phyloP scores from a whole-genome alignment of 2,113 vertebrate species.

The Blennius ocellaris region DNA sequence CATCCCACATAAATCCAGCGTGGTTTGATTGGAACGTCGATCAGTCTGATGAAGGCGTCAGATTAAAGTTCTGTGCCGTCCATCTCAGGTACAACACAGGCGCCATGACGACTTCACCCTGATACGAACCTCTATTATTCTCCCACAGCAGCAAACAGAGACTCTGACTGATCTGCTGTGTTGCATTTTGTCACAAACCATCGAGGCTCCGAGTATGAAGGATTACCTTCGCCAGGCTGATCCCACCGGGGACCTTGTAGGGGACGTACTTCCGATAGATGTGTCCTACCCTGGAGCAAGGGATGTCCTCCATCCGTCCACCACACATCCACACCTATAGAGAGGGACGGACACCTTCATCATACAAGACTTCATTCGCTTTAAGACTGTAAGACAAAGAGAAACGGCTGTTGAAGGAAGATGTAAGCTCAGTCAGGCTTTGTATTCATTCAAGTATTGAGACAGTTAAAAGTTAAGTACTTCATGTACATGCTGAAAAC shows the following conservation, averaged over 20 bases:
- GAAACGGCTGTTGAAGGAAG: background rate
- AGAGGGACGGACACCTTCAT: background rate
- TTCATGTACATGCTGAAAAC: too few species aligned
- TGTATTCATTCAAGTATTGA: too few species aligned
- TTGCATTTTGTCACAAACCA: background rate
- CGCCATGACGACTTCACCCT: too few species aligned
- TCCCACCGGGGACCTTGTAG: constrained; percentile 95
- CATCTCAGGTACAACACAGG: too few species aligned
- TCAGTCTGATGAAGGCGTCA: too few species aligned
- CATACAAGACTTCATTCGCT: background rate
- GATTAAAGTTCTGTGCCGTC: too few species aligned
- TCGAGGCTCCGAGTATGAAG: background rate
- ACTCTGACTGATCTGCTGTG: constrained; percentile 24
- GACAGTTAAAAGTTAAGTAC: too few species aligned
- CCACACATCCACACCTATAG: constrained; percentile 85
- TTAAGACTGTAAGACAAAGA: constrained; percentile 2
- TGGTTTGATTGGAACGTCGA: too few species aligned
- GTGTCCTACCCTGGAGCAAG: constrained; percentile 96
- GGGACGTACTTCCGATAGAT: constrained; percentile 99
- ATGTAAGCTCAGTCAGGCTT: background rate
- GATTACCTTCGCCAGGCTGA: constrained; percentile 93
- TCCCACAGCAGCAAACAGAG: background rate
- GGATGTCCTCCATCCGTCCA: constrained; percentile 86
- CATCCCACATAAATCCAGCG: too few species aligned
- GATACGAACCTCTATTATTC: background rate